These are phyloP conservation scores for Clanis bilineata DNA, from an alignment of 2,888 invertebrate species.

Conservation along the genomic window DNA sequence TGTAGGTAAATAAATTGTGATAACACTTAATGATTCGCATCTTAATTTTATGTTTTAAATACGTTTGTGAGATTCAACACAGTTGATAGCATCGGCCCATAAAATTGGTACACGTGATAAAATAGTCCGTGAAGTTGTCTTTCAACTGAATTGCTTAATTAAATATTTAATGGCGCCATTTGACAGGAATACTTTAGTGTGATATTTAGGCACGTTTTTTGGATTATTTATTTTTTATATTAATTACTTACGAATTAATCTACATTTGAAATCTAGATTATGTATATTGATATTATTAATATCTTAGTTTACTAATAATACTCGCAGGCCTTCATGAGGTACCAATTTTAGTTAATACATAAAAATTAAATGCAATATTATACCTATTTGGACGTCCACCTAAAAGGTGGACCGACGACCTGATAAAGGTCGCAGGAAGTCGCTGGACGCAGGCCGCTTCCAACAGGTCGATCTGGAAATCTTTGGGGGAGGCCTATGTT, in stretches of 20 bases:
- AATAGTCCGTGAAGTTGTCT: not conserved
- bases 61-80: not conserved
- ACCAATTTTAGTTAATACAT: no score
- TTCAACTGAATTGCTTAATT: not conserved
- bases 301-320: no score
- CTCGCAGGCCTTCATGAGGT: no score
- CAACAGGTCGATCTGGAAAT: no score
- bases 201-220: not conserved
- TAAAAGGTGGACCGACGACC: no score
- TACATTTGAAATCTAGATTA: no score
- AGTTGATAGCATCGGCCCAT: not conserved
- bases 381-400: no score
- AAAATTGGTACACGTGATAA: not conserved
- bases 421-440: no score
- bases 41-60: not conserved
- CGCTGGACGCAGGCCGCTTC: no score
- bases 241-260: not conserved
- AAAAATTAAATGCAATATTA: no score
- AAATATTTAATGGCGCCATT: not conserved
- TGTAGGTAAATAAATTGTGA: not conserved
- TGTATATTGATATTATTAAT: no score
- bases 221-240: not conserved
- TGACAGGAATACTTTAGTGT: not conserved
- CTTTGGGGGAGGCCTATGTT: no score
- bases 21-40: not conserved